Conservation (phyloP, 2,888 invertebrate genomes). For the Ganaspis brasiliensis region DNA sequence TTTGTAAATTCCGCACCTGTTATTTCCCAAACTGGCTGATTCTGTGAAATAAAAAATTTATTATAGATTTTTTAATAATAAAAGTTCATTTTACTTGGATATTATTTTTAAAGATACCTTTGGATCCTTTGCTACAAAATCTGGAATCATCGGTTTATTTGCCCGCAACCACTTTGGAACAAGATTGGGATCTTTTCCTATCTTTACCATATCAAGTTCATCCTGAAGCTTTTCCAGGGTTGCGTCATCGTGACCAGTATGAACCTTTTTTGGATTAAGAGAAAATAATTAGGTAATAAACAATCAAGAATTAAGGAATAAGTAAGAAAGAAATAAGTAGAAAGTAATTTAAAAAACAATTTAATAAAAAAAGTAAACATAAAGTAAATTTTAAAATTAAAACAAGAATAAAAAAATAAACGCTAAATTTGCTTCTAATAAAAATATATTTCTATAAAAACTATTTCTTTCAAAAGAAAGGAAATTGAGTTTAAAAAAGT, state of each 20-base stretch:
- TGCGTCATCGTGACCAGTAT: constrained; percentile 93
- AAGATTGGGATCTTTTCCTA: constrained; percentile 86
- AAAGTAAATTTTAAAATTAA: too few species aligned
- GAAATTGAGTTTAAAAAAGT: too few species aligned
- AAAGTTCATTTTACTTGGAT: neutral
- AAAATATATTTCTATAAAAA: too few species aligned
- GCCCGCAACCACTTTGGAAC: constrained; percentile 92
- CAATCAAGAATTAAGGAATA: too few species aligned
- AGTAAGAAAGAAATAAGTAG: too few species aligned
- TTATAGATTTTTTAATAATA: too few species aligned
- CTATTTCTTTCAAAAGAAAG: too few species aligned
- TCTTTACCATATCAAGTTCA: constrained; percentile 88
- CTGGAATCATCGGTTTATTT: constrained; percentile 92
- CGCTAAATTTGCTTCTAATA: too few species aligned
- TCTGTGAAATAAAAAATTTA: constrained; percentile 68
- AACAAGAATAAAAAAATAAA: too few species aligned
- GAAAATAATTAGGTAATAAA: too few species aligned
- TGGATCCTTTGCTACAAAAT: constrained; percentile 93
- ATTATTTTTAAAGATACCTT: constrained; percentile 80
- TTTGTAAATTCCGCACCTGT: constrained; percentile 92
- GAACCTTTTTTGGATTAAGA: constrained; percentile 82
- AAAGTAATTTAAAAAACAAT: too few species aligned
- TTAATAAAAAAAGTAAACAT: too few species aligned
- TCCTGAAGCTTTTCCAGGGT: constrained; percentile 89
- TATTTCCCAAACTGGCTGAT: constrained; percentile 97